Base-by-base conservation (phyloP, 2,888 invertebrate genomes). In the Eupithecia centaureata region DNA sequence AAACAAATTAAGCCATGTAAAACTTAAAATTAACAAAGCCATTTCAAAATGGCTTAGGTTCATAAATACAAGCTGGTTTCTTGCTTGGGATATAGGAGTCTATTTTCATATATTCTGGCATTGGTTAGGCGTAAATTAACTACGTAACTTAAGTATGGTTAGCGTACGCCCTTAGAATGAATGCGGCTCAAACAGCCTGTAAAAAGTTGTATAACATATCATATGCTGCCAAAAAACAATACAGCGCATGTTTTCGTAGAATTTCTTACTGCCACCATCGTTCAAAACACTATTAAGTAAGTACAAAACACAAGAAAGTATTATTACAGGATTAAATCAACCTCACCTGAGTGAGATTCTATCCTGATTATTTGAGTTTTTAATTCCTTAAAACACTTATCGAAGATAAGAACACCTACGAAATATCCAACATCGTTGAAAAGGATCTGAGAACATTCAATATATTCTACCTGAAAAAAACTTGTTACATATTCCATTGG, bases 1-100 rank as follows among this genome's bases (percentile, higher is more conserved):
- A 78, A 79, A 82, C 75, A 83, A 66, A 74, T 78, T 83, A 83
- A 85, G 83, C 83, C 80, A 83, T 82, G 79, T 81, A 79, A 71
- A 70, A 68, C 66, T 67, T 59, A 67, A 13, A 68, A 30, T 51
- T 2, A 68, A 42, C 30, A 38, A 72, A 59, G 35, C 57, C 38
- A 61, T 56, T 56, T n/a, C 0, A 18, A 56, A 27, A n/a, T 22
- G 42, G 28, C 18, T n/a, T 54, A 8, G 22, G 47, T 56, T 30
- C 52, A n/a, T 30, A 28, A 28, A 28, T 27, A 28, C 28, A 56
- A 18, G 54, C 54, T n/a, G 54, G 28, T 56, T 30, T 10, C n/a
- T 30, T 56, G 18, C 28, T 56, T 10, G 22, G 10, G 22, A 22
- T 22, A 22, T 8, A 3, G 0, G 10, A 5, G 0, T 18, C 7